These are phyloP conservation scores for Pangasius djambal DNA, from an alignment of 2,797 vertebrate species.

Conservation along the genomic window DNA sequence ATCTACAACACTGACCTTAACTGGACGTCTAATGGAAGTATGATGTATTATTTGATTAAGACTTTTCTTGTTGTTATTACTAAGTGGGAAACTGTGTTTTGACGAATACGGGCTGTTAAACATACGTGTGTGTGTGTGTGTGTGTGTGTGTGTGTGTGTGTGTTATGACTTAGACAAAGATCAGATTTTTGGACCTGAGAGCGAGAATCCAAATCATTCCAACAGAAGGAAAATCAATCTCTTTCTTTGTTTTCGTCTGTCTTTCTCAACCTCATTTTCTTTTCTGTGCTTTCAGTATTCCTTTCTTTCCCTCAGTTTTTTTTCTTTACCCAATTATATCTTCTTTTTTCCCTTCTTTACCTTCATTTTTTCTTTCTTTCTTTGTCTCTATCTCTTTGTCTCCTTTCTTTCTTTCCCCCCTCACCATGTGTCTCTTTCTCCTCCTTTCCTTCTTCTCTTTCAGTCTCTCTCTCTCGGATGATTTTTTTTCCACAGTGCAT, in stretches of 20 bases:
- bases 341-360: too few relatives aligned
- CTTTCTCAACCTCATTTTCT: not conserved
- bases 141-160: not conserved
- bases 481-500: too few relatives aligned
- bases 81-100: not conserved
- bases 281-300: not conserved
- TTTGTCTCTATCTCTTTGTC: not conserved
- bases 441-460: not conserved
- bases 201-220: not conserved
- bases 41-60: constrained; percentile 27
- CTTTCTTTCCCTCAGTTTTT: not conserved
- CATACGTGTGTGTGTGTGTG: not conserved
- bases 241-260: too few relatives aligned
- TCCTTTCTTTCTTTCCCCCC: not conserved
- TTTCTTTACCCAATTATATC: too few relatives aligned
- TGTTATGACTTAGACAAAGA: not conserved
- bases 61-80: constrained; percentile 5
- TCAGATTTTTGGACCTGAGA: not conserved
- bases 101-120: not conserved
- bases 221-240: not conserved
- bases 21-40: constrained; percentile 1
- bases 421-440: not conserved
- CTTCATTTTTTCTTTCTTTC: too few relatives aligned
- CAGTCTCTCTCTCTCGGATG: not conserved
- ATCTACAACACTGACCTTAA: constrained; percentile 6